Conservation (phyloP, 1,140 invertebrate genomes). For the Drosophila cardini region DNA sequence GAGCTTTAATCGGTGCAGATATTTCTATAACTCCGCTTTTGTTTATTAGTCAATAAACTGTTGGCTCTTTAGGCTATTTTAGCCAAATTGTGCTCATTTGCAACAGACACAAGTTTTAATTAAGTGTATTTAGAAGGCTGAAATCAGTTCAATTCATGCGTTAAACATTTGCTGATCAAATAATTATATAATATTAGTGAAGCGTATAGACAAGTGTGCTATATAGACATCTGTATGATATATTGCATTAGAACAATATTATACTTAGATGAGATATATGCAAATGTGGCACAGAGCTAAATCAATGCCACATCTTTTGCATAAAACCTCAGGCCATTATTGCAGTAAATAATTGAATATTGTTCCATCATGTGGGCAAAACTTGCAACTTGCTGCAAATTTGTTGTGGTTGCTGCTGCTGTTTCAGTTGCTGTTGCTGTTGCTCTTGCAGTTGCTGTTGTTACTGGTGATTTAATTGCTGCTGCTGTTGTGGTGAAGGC, state of each 20-base stretch:
- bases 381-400: conserved; percentile 56
- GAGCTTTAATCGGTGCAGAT: too few relatives aligned
- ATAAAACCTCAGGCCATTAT: conserved; percentile 55
- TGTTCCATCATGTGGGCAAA: conserved; percentile 63
- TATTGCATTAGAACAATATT: neutral
- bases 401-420: conserved; percentile 63
- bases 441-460: conserved; percentile 14
- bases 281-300: neutral
- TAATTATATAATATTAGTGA: neutral
- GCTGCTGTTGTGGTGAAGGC: conserved; percentile 35
- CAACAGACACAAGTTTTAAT: too few relatives aligned
- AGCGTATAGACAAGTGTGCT: too few relatives aligned
- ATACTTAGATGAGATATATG: neutral
- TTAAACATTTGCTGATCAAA: too few relatives aligned
- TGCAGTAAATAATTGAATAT: conserved; percentile 79
- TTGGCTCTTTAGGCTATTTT: too few relatives aligned
- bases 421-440: conserved; percentile 41
- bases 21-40: too few relatives aligned
- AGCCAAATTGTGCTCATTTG: too few relatives aligned
- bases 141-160: too few relatives aligned
- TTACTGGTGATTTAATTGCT: conserved; percentile 29
- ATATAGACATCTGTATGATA: neutral
- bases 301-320: conserved; percentile 28
- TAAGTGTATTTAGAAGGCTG: too few relatives aligned
- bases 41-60: too few relatives aligned